Evolutionary conservation across 2,797 vertebrate genomes (phyloP).

Genomic region (Argyrosomus regius): DNA sequence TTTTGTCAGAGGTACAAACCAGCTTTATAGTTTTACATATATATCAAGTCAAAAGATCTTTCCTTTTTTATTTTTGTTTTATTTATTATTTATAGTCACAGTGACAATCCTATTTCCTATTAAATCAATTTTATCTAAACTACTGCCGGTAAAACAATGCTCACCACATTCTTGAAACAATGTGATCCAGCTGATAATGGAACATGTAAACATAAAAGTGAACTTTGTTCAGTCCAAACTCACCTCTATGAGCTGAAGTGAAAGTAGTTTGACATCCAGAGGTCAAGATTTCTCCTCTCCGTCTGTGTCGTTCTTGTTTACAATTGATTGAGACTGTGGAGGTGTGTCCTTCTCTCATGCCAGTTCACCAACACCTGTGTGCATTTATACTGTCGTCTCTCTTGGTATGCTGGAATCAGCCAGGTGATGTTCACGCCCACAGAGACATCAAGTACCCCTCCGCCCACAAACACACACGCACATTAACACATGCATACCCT

Average conservation of each 20-base stretch:
- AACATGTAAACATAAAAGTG: not conserved
- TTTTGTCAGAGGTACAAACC: not conserved
- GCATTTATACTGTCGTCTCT: conserved; percentile 72
- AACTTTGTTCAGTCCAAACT: conserved; percentile 24
- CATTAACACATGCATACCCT: not conserved
- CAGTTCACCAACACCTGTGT: conserved; percentile 49
- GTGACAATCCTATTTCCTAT: not conserved
- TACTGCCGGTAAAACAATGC: not conserved
- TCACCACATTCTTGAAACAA: not conserved
- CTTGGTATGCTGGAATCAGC: conserved; percentile 33
- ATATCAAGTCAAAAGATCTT: not conserved
- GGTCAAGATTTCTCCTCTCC: not conserved
- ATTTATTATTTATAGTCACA: not conserved
- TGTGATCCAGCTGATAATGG: not conserved
- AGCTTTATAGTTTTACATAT: not conserved
- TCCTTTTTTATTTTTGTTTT: not conserved
- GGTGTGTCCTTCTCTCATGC: conserved; percentile 57
- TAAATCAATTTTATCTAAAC: not conserved
- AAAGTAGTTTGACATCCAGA: conserved; percentile 26
- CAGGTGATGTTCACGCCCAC: conserved; percentile 80
- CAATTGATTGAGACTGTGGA: conserved; percentile 22
- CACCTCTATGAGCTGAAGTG: conserved; percentile 49
- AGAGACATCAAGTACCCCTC: conserved; percentile 52
- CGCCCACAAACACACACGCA: conserved; percentile 14
- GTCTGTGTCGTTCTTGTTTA: conserved; percentile 5